Percentiles rank a stretch among this genome's conserved stretches.
These are phyloP conservation scores for Formica exsecta DNA, from an alignment of 1,140 invertebrate species.

Conservation along the genomic window DNA sequence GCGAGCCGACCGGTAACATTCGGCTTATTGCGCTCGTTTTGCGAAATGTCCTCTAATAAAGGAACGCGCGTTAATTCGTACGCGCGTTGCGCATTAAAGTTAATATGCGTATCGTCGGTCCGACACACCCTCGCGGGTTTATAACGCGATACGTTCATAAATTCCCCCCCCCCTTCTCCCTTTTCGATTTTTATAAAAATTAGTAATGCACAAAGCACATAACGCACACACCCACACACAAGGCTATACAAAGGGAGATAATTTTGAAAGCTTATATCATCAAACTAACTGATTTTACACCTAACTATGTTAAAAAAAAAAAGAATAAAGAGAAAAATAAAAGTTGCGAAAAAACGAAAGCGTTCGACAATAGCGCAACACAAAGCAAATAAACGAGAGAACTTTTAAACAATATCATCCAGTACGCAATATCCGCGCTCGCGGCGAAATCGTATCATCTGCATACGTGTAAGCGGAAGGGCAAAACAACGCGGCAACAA, in stretches of 20 bases:
- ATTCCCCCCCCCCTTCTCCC: not conserved
- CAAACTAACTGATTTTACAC: not conserved
- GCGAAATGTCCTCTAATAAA: conserved; percentile 45
- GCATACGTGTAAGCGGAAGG: conserved; percentile 33
- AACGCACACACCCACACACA: not conserved
- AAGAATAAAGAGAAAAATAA: not conserved
- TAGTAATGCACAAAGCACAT: not conserved
- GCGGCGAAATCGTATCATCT: conserved; percentile 61
- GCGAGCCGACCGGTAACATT: conserved; percentile 31
- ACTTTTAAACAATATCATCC: conserved; percentile 58
- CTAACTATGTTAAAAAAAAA: not conserved
- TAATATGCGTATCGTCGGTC: not conserved
- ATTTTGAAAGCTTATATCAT: not conserved
- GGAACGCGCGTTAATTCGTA: not conserved
- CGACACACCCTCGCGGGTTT: not conserved
- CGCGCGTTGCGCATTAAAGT: conserved; percentile 27
- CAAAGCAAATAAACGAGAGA: not conserved
- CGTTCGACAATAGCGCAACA: conserved; percentile 2
- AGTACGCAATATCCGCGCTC: conserved; percentile 47
- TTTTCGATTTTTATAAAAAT: not conserved
- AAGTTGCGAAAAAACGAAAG: conserved; percentile 10
- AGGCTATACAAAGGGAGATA: not conserved
- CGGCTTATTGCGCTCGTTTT: conserved; percentile 40
- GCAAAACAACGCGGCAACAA: conserved; percentile 32
- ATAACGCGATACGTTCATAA: not conserved